Base-by-base conservation (phyloP, 2,113 vertebrate genomes). In the Stercorarius parasiticus region DNA sequence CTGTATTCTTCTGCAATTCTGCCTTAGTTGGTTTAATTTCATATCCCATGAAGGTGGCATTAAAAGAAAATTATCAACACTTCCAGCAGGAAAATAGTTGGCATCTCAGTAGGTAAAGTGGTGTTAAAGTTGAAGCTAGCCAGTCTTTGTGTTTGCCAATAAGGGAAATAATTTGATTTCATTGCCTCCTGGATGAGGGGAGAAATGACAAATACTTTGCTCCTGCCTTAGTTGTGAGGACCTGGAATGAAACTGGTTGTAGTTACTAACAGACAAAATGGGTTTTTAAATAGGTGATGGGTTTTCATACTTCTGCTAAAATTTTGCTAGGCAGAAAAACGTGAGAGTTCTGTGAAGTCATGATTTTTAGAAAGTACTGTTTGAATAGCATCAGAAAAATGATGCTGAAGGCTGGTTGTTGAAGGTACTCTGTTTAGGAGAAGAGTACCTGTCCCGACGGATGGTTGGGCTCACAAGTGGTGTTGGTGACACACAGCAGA, bases 361-460 rank as follows among this genome's bases (percentile, higher is more conserved):
- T 0, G 2, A 18, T 23, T 82, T 87, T 17, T 0, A 29, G 17
- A n/a, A 59, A n/a, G 21, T 21, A 5, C 11, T 47, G 20, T 56
- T 36, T 38, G 77, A 43, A 12, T 34, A 79, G 29, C 27, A 15
- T 64, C 40, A 45, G 45, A 36, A 32, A 17, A 45, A 13, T 3
- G 8, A 13, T 78, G 61, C 52, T 64, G 38, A 47, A 34, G 47
- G 23, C 55, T 1, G 0, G 4, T 76, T 4, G 1, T 15, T 64
- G 70, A 52, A 69, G 36, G 12, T 15, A 6, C 9, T 53, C 12
- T 53, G 25, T 78, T 67, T 7, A 38, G 49, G 76, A 55, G 62
- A 11, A 11, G 29, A 32, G 11, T 36, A 30, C 13, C 16, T 29
- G n/a, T 66, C 45, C 74, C 25, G 49, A 11, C 1, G 1, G 29